Evolutionary conservation across 2,888 invertebrate species (phyloP), one percentile per base, ranked within the genome.

Genomic region (Enchytraeus crypticus): DNA sequence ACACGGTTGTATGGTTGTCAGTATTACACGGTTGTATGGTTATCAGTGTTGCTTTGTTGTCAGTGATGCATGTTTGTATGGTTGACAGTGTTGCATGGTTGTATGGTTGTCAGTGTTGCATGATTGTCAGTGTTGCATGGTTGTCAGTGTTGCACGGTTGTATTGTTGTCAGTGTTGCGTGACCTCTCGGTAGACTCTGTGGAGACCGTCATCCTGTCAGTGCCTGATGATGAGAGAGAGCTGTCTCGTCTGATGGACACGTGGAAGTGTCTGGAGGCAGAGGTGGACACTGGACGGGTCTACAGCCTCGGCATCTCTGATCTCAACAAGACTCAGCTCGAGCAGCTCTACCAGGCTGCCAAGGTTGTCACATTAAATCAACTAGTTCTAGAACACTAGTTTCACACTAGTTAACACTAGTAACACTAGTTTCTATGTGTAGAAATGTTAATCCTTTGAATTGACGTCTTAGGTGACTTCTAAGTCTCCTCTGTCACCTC

Each of bases 301-400:
- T 82, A 83, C 21, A 87, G 88, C 71, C 81, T 92, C 32, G 95
- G 95, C 34, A 85, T 93, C 43, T 88, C 92, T 2, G 93, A 95
- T 79, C 84, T 93, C n/a, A 90, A 91, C 68, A 88, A 89, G 30
- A 84, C 85, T 0, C 84, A 87, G 23, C 86, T 96, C 45, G 84
- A 87, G 33, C 83, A 86, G 59, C 81, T 95, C 1, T 87, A 89
- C 79, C 84, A 85, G 51, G 86, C 86, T 84, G 87, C 90, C 0
- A 82, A 83, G 73, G 84, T 84, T 11, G 49, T n/a, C n/a, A n/a
- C n/a, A n/a, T n/a, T n/a, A n/a, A n/a, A n/a, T n/a, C n/a, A n/a
- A n/a, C n/a, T n/a, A n/a, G n/a, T n/a, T n/a, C n/a, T n/a, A n/a
- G n/a, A n/a, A n/a, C n/a, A n/a, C n/a, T n/a, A n/a, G n/a, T n/a